Conservation (phyloP, 2,888 invertebrate genomes). For the Syritta pipiens region DNA sequence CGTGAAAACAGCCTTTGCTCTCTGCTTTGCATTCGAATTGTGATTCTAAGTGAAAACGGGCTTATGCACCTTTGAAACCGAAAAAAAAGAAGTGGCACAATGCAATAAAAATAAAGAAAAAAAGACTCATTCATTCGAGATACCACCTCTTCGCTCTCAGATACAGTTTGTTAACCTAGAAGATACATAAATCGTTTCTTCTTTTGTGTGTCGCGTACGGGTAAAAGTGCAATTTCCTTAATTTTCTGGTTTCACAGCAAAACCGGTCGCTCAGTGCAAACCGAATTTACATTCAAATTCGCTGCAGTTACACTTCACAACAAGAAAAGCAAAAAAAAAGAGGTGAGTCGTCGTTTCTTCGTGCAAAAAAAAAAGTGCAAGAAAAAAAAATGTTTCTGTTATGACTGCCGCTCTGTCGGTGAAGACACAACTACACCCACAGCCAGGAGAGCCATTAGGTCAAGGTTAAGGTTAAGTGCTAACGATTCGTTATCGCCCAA, state of each 20-base stretch:
- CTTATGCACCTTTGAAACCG: conserved; percentile 3
- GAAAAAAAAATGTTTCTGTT: conserved; percentile 12
- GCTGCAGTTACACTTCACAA: conserved; percentile 26
- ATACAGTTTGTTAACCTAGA: conserved; percentile 63
- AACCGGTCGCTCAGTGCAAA: conserved; percentile 52
- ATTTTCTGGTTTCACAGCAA: conserved; percentile 31
- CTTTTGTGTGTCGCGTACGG: conserved; percentile 16
- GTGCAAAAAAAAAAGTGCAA: too few species aligned
- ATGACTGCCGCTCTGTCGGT: conserved; percentile 1
- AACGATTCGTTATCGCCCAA: conserved; percentile 14
- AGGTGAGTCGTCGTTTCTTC: conserved; percentile 25
- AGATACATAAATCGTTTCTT: conserved; percentile 9
- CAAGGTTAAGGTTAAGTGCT: conserved; percentile 64
- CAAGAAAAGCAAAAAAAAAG: conserved; percentile 14
- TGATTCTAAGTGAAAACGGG: conserved; percentile 40
- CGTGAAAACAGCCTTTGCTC: conserved; percentile 1
- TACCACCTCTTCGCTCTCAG: conserved; percentile 15
- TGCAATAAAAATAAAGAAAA: too few species aligned
- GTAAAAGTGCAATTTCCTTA: conserved; percentile 45
- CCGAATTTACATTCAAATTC: conserved; percentile 4
- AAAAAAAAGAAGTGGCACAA: conserved; percentile 47
- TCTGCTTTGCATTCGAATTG: conserved; percentile 43
- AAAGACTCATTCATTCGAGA: too few species aligned
- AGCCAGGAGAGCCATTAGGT: conserved; percentile 30
- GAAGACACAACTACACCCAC: neutral